Percentiles rank a stretch among this genome's conserved stretches.
phyloP scores from a whole-genome alignment of 2,113 vertebrate species.

The Poecile atricapillus region DNA sequence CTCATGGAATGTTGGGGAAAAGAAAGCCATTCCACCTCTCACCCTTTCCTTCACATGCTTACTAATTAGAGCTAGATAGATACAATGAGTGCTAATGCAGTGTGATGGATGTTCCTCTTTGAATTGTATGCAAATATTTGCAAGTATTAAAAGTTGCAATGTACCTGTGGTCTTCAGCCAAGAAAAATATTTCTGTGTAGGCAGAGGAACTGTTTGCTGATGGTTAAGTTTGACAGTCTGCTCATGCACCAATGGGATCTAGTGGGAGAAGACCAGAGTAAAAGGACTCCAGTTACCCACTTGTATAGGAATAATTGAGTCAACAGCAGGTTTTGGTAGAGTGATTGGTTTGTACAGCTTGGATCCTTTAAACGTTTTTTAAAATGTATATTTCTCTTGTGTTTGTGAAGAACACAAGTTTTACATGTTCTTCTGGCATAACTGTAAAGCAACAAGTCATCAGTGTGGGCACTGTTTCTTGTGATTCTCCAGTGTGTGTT shows the following conservation, averaged over 20 bases:
- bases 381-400: background rate
- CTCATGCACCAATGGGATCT: background rate
- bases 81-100: background rate
- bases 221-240: background rate
- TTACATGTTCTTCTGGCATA: background rate
- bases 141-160: background rate
- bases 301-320: background rate
- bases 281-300: background rate
- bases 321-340: background rate
- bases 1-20: background rate
- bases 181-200: background rate
- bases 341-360: background rate
- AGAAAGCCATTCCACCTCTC: background rate
- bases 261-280: background rate
- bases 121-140: background rate
- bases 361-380: background rate
- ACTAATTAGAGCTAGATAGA: background rate
- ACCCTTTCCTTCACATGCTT: background rate
- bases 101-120: background rate
- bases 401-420: background rate
- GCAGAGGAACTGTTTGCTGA: background rate
- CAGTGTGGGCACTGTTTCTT: accelerated
- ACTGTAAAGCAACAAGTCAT: background rate
- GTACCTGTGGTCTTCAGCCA: background rate
- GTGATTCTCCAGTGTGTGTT: background rate